Evolutionary conservation across 2,888 invertebrate species (phyloP).

Genomic region (Formica aserva): DNA sequence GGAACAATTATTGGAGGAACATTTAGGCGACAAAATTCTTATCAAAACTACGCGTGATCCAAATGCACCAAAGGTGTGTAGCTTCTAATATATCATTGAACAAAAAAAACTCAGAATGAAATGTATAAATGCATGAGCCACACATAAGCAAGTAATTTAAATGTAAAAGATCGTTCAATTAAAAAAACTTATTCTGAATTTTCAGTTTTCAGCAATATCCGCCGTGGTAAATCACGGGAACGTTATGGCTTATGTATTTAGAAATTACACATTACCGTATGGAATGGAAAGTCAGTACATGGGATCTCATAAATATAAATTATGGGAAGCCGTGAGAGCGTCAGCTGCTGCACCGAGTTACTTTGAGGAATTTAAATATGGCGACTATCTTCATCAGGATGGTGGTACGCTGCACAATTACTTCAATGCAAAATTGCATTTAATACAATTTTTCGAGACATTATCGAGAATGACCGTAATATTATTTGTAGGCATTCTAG

Average conservation of each 20-base stretch:
- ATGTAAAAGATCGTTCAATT: background rate
- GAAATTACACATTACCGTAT: conserved; percentile 93
- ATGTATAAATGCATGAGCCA: background rate
- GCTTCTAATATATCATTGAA: background rate
- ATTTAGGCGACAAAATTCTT: conserved; percentile 88
- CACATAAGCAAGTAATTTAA: background rate
- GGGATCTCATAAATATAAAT: conserved; percentile 90
- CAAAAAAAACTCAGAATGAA: background rate
- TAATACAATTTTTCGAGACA: background rate
- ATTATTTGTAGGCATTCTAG: conserved; percentile 90
- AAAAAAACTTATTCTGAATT: background rate
- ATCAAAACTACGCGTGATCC: conserved; percentile 88
- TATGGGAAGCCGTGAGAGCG: conserved; percentile 95
- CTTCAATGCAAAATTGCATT: background rate
- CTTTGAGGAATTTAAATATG: conserved; percentile 93
- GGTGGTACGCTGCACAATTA: conserved; percentile 86
- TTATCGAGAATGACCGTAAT: background rate
- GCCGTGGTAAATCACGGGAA: conserved; percentile 92
- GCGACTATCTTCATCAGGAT: conserved; percentile 89
- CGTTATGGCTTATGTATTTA: conserved; percentile 93
- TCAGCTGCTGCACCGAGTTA: conserved; percentile 97
- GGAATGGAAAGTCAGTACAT: conserved; percentile 90
- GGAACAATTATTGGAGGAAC: conserved; percentile 91
- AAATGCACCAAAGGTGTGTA: conserved; percentile 87
- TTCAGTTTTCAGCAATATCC: conserved; percentile 91